These are phyloP conservation scores for Apodemus agrarius DNA, from an alignment of 2,797 vertebrate species.

Conservation along the genomic window DNA sequence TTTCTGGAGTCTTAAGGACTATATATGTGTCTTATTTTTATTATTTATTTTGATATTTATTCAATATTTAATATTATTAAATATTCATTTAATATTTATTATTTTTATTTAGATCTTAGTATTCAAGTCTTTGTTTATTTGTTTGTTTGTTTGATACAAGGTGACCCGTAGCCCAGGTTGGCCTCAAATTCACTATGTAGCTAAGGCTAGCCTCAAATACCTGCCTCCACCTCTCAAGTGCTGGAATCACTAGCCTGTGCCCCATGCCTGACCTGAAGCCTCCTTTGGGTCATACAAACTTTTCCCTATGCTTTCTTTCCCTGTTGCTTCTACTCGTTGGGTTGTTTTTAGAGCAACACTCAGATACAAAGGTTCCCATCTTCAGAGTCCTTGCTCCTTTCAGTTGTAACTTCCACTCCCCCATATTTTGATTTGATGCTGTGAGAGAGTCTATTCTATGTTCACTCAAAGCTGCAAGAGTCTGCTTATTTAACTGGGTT, in stretches of 20 bases:
- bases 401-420: not conserved
- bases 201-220: not conserved
- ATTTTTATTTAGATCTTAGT: not conserved
- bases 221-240: not conserved
- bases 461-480: not conserved
- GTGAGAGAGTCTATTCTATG: not conserved
- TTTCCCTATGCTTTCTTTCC: slow-evolving; percentile 3
- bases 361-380: not conserved
- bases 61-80: too few relatives aligned
- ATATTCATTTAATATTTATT: not conserved
- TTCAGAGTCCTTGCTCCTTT: not conserved
- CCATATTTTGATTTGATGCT: not conserved
- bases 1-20: not conserved
- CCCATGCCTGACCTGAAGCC: not conserved
- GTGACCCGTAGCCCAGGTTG: not conserved
- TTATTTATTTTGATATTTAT: not conserved
- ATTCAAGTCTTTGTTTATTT: not conserved
- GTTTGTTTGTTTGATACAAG: not conserved
- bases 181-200: not conserved
- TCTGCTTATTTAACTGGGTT: not conserved
- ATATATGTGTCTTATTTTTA: not conserved
- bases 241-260: not conserved
- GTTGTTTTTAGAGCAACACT: not conserved
- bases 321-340: not conserved
- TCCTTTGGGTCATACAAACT: not conserved